phyloP scores from a whole-genome alignment of 2,888 invertebrate genomes.

The Celastrina argiolus region DNA sequence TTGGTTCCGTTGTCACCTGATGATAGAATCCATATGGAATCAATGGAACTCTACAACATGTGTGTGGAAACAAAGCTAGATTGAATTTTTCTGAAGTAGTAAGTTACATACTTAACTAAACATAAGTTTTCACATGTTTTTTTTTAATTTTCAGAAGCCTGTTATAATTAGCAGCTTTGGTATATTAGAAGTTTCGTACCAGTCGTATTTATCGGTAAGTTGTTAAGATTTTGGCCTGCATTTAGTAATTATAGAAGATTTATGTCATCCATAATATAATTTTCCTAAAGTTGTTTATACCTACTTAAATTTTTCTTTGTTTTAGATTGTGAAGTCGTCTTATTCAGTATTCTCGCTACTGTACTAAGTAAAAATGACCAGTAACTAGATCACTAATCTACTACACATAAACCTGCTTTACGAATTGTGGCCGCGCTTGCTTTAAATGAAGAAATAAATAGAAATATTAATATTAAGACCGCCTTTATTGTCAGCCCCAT shows the following conservation, averaged over 20 bases:
- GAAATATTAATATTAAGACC: not conserved
- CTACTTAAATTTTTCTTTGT: no score
- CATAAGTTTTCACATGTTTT: not conserved
- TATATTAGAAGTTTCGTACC: slow-evolving; percentile 45
- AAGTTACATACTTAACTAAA: no score
- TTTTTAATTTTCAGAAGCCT: slow-evolving; percentile 42
- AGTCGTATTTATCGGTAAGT: slow-evolving; percentile 44
- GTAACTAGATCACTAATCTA: slow-evolving; percentile 16
- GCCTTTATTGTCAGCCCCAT: slow-evolving; percentile 1
- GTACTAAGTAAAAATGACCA: no score
- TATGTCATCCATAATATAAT: no score
- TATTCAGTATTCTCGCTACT: slow-evolving; percentile 52
- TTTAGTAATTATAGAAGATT: not conserved
- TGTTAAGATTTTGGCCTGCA: not conserved
- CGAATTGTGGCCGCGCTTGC: not conserved
- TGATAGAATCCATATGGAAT: no score
- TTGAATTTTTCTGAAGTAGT: no score
- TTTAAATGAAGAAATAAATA: not conserved
- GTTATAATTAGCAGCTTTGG: slow-evolving; percentile 44
- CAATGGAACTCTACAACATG: no score
- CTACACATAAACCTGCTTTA: not conserved
- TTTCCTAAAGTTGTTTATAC: slow-evolving; percentile 26
- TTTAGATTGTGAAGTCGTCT: slow-evolving; percentile 42
- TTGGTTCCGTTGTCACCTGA: no score
- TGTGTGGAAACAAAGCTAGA: no score